Evolutionary conservation across 2,113 vertebrate genomes (phyloP), one percentile per base, ranked within the genome.

Genomic region (Meles meles): DNA sequence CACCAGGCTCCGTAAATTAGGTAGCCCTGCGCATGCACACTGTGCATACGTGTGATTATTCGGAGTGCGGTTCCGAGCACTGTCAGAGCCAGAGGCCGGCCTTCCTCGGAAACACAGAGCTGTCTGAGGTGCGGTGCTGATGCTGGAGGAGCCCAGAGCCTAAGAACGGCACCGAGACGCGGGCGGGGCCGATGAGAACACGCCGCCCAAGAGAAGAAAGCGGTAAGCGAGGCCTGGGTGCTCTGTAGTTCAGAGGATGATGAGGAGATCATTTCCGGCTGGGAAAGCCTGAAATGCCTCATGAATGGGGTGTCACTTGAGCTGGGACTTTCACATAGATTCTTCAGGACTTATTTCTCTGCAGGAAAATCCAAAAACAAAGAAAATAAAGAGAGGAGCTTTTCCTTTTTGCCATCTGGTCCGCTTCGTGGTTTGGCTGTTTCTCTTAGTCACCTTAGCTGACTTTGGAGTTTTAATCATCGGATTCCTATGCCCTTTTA

Each of bases 381-480:
- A 71, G 42, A 39, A 85, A 92, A 74, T 82, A 42, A 72, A 83
- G 7, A 82, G 74, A 80, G 57, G 47, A 47, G 23, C 5, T 74
- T 90, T 76, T n/a, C 79, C 42, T 94, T 65, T 86, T 34, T 25
- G 49, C 42, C 63, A 71, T 95, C 74, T 88, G 57, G 27, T 87
- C 37, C 61, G 42, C 79, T 81, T 57, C 55, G 72, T 69, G 47
- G 42, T 80, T 89, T 93, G n/a, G 91, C 55, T 94, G 15, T 63
- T 98, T 82, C 86, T 69, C 59, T 89, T 81, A 42, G 59, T 95
- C n/a, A 89, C 86, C 49, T 77, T 85, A 71, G 65, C 90, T 52
- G 57, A 77, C 31, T 94, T 37, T 31, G 39, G 71, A 23, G 39
- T 91, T 94, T 77, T 79, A 59, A 87, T 59, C 47, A 49, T 7